Conservation (phyloP, 2,797 vertebrate genomes). For the Thripadectes ignobilis region DNA sequence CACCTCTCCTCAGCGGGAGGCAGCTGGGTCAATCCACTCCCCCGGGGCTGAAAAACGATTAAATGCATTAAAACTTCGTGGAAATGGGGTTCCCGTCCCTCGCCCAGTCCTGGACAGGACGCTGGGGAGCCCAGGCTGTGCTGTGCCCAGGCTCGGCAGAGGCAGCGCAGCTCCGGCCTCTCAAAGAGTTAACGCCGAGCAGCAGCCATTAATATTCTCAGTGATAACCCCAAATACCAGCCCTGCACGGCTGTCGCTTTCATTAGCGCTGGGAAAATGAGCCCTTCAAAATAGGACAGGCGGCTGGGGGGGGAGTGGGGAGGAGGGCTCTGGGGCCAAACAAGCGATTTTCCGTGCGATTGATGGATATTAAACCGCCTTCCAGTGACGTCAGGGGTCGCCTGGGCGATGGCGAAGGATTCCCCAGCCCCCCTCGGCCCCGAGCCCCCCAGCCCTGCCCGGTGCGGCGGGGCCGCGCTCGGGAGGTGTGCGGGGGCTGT, state of each 20-base stretch:
- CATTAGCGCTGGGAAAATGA: slow-evolving; percentile 55
- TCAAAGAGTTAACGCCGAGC: slow-evolving; percentile 23
- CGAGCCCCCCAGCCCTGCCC: neutral
- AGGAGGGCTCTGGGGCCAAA: slow-evolving; percentile 36
- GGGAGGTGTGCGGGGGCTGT: slow-evolving; percentile 45
- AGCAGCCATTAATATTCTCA: slow-evolving; percentile 42
- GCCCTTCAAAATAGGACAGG: slow-evolving; percentile 56
- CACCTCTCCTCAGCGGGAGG: neutral
- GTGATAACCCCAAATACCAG: slow-evolving; percentile 30
- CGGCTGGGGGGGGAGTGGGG: neutral
- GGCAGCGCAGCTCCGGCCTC: neutral
- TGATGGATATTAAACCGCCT: neutral
- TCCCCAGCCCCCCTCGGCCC: neutral
- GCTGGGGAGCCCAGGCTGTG: neutral
- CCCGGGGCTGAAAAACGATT: accelerated
- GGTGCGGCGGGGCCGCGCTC: neutral
- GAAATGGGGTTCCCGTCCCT: accelerated
- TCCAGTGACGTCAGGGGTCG: slow-evolving; percentile 14
- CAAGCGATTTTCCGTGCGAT: neutral
- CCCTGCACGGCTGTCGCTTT: slow-evolving; percentile 53
- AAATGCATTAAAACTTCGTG: neutral
- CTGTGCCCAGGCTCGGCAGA: accelerated
- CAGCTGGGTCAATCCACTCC: neutral
- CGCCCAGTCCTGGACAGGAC: accelerated
- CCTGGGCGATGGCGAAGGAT: neutral